Evolutionary conservation across 2,888 invertebrate genomes (phyloP).

Genomic region (Sminthurides aquaticus): DNA sequence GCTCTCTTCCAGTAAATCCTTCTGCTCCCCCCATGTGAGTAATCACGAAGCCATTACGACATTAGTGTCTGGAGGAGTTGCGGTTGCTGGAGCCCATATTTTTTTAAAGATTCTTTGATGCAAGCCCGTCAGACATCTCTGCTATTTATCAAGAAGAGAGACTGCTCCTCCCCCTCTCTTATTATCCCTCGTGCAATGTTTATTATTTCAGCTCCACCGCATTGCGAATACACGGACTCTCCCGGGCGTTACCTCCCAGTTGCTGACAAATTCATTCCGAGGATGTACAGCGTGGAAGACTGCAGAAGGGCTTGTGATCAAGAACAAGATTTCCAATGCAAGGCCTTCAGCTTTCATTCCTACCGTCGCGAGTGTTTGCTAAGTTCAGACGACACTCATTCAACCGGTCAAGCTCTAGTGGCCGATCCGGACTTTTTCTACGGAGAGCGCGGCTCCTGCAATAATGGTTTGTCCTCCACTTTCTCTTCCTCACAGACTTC

Average conservation of each 20-base stretch:
- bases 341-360: conserved; percentile 46
- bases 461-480: conserved; percentile 70
- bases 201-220: conserved; percentile 48
- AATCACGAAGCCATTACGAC: background rate
- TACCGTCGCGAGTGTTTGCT: conserved; percentile 55
- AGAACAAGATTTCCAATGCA: conserved; percentile 48
- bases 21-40: background rate
- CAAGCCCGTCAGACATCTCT: too few relatives aligned
- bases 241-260: conserved; percentile 48
- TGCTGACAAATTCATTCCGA: conserved; percentile 47
- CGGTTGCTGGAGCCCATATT: background rate
- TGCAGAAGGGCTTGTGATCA: conserved; percentile 48
- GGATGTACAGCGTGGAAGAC: conserved; percentile 46
- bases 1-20: background rate
- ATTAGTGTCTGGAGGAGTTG: background rate
- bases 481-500: too few relatives aligned
- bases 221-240: conserved; percentile 48
- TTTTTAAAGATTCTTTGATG: too few relatives aligned
- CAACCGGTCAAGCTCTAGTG: conserved; percentile 64
- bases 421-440: conserved; percentile 58
- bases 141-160: too few relatives aligned
- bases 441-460: conserved; percentile 71
- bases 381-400: conserved; percentile 72
- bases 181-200: too few relatives aligned
- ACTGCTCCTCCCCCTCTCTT: too few relatives aligned